phyloP scores from a whole-genome alignment of 2,113 vertebrate genomes.

The Abramis brama region DNA sequence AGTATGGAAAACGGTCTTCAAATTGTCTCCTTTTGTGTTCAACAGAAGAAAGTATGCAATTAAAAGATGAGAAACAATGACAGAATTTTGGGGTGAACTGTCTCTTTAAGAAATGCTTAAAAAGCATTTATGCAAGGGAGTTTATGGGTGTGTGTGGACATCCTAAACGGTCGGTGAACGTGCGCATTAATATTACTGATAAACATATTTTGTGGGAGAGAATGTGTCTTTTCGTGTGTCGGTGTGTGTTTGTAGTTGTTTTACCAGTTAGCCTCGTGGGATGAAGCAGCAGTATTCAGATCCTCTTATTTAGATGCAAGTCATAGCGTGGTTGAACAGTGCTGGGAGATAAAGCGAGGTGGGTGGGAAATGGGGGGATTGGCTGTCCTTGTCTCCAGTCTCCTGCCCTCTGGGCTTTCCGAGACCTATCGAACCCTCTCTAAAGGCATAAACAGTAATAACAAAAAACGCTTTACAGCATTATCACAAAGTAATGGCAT shows the following conservation, averaged over 20 bases:
- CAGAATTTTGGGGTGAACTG: constrained; percentile 14
- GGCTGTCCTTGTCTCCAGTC: constrained; percentile 70
- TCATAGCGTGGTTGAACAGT: constrained; percentile 69
- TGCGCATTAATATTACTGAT: constrained; percentile 9
- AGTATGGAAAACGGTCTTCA: neutral
- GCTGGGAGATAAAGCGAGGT: constrained; percentile 62
- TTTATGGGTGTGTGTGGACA: neutral
- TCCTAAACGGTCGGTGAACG: neutral
- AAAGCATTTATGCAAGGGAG: neutral
- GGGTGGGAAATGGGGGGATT: constrained; percentile 7
- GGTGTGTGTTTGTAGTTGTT: constrained; percentile 52
- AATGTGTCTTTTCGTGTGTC: constrained; percentile 51
- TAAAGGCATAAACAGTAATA: constrained; percentile 17
- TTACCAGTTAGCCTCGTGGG: constrained; percentile 61
- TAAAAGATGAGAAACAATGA: neutral
- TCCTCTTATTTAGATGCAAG: constrained; percentile 79
- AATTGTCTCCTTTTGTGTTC: neutral
- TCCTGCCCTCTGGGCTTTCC: constrained; percentile 57
- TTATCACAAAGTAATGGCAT: neutral
- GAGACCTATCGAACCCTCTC: constrained; percentile 27
- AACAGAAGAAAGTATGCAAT: neutral
- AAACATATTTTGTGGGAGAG: constrained; percentile 23
- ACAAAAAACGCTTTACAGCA: neutral
- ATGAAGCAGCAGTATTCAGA: constrained; percentile 80
- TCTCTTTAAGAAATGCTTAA: neutral